phyloP scores from a whole-genome alignment of 2,797 vertebrate genomes.

The Pseudochromis fuscus region DNA sequence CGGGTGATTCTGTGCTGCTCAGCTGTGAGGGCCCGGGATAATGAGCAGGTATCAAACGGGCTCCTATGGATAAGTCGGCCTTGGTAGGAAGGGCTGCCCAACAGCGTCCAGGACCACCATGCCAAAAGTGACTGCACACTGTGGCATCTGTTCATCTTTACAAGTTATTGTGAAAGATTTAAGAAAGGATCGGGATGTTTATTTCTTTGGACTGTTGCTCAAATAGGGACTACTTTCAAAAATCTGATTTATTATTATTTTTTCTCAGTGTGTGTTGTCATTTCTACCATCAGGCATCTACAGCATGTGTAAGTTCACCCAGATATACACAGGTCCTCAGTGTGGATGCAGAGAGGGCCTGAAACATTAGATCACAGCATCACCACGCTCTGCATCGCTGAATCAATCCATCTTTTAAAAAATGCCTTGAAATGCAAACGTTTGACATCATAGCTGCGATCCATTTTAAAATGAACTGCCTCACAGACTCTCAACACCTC shows the following conservation, averaged over 20 bases:
- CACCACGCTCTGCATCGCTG: not conserved
- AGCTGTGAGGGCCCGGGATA: conserved; percentile 80
- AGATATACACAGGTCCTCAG: not conserved
- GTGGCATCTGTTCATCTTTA: conserved; percentile 16
- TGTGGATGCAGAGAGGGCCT: not conserved
- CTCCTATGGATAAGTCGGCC: conserved; percentile 71
- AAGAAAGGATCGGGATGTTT: not conserved
- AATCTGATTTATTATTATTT: not conserved
- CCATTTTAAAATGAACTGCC: not conserved
- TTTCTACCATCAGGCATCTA: not conserved
- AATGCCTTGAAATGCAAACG: not conserved
- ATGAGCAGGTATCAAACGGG: conserved; percentile 85
- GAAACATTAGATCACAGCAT: conserved; percentile 13
- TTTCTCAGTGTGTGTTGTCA: not conserved
- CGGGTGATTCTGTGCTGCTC: conserved; percentile 78
- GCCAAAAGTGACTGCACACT: conserved; percentile 46
- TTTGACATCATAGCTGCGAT: not conserved
- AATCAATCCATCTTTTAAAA: conserved; percentile 23
- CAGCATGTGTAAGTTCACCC: not conserved
- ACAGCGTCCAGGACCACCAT: conserved; percentile 67
- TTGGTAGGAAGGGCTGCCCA: conserved; percentile 49
- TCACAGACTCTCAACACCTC: not conserved
- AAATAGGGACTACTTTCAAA: no score
- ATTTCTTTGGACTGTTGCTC: no score
- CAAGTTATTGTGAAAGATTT: not conserved